Percentiles rank a stretch among this genome's conserved stretches.
These are phyloP conservation scores for Exephanes ischioxanthus DNA, from an alignment of 2,888 invertebrate species.

Conservation along the genomic window DNA sequence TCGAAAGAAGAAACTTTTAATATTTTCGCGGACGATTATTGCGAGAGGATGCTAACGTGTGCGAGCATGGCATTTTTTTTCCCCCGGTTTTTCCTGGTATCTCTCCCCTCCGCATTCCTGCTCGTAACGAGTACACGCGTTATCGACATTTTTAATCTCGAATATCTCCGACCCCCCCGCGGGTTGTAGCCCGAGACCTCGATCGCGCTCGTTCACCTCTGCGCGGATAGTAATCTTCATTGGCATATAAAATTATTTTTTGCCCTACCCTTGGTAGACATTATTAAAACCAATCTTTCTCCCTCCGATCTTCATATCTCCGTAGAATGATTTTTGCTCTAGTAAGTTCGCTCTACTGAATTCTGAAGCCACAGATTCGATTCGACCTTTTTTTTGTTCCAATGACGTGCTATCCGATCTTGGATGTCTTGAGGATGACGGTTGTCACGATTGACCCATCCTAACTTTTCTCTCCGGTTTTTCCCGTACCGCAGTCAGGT, in stretches of 20 bases:
- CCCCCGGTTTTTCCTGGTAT: neutral
- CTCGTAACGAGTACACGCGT: neutral
- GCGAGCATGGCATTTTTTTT: conserved; percentile 28
- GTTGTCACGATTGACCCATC: too few relatives aligned
- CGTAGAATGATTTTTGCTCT: too few relatives aligned
- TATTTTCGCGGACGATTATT: conserved; percentile 66
- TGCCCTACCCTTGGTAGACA: neutral
- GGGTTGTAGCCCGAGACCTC: too few relatives aligned
- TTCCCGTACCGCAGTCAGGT: too few relatives aligned
- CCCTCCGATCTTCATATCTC: neutral
- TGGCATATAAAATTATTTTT: conserved; percentile 1
- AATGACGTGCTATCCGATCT: too few relatives aligned
- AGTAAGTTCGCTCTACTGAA: too few relatives aligned
- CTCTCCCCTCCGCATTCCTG: neutral
- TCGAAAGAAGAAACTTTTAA: conserved; percentile 65
- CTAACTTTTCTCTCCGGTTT: too few relatives aligned
- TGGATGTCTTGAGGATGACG: too few relatives aligned
- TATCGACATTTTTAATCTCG: conserved; percentile 41
- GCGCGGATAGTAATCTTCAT: too few relatives aligned
- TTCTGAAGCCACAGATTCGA: too few relatives aligned
- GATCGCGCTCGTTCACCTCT: too few relatives aligned
- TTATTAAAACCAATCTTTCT: neutral
- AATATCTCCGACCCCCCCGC: neutral
- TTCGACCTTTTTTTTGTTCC: too few relatives aligned
- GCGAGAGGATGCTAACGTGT: conserved; percentile 27